A percentile compares a stretch with the other conserved stretches of the same genome.
Conservation (phyloP, 2,113 vertebrate species). For the Nyctereutes procyonoides region DNA sequence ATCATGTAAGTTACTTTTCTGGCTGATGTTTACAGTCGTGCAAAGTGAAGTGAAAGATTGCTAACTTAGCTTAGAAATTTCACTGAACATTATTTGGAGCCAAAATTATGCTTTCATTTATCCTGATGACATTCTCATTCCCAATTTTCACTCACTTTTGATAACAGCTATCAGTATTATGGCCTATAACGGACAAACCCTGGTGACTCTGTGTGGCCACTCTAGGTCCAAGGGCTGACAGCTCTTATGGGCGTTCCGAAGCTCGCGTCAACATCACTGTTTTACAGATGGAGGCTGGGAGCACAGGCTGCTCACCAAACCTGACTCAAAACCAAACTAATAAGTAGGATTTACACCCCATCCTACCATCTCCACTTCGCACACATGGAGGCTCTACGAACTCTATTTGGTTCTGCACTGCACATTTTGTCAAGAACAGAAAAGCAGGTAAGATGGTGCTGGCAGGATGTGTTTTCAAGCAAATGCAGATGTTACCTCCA, state of each 20-base stretch:
- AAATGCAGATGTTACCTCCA: background rate
- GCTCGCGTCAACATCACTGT: rapidly evolving
- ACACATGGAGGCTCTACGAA: background rate
- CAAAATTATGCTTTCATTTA: constrained; percentile 11
- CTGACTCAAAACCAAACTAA: background rate
- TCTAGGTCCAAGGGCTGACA: rapidly evolving
- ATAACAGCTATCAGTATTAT: background rate
- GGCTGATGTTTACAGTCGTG: background rate
- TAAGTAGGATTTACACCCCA: background rate
- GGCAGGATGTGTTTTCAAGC: background rate
- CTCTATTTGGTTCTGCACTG: background rate
- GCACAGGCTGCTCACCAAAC: background rate
- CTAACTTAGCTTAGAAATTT: background rate
- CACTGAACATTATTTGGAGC: background rate
- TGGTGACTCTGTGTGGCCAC: too few species aligned
- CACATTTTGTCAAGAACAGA: background rate
- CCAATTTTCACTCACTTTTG: background rate
- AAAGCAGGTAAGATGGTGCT: background rate
- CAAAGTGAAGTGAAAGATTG: background rate
- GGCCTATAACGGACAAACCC: background rate
- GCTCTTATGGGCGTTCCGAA: background rate
- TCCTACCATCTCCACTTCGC: background rate
- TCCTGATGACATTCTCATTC: background rate
- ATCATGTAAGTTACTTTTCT: background rate
- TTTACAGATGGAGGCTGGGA: background rate